Evolutionary conservation across 2,888 invertebrate species (phyloP).

Genomic region (Caenorhabditis sp.): DNA sequence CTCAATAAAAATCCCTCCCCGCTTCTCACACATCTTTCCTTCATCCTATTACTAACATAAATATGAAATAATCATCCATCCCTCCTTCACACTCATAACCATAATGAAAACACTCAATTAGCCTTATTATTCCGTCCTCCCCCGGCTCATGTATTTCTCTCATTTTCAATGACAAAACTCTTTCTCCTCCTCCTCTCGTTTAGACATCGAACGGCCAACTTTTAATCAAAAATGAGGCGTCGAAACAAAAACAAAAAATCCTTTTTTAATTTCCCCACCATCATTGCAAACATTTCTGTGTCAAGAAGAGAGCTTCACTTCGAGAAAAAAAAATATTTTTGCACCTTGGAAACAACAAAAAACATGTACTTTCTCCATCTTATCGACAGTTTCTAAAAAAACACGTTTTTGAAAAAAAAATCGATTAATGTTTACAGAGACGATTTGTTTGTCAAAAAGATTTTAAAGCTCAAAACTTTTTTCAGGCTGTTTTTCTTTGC

Average conservation of each 20-base stretch:
- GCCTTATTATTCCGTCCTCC: neutral
- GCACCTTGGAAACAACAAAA: no score
- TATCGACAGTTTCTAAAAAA: neutral
- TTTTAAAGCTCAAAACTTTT: neutral
- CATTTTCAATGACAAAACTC: neutral
- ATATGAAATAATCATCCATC: no score
- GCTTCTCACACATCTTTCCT: no score
- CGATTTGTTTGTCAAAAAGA: neutral
- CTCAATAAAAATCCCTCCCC: no score
- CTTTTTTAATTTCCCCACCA: neutral
- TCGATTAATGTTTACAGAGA: neutral
- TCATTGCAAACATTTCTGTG: neutral
- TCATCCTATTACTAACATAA: no score
- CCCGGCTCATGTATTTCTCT: neutral
- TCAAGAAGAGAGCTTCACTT: neutral
- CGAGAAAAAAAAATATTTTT: no score
- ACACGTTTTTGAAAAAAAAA: neutral
- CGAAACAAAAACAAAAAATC: neutral
- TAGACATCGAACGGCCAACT: neutral
- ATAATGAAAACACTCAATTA: neutral
- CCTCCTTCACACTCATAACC: no score
- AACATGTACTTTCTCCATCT: no score
- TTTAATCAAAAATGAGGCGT: neutral
- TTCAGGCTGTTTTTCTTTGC: neutral
- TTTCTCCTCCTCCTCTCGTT: neutral